Evolutionary conservation across 2,113 vertebrate species (phyloP).

Genomic region (Amia ocellicauda): DNA sequence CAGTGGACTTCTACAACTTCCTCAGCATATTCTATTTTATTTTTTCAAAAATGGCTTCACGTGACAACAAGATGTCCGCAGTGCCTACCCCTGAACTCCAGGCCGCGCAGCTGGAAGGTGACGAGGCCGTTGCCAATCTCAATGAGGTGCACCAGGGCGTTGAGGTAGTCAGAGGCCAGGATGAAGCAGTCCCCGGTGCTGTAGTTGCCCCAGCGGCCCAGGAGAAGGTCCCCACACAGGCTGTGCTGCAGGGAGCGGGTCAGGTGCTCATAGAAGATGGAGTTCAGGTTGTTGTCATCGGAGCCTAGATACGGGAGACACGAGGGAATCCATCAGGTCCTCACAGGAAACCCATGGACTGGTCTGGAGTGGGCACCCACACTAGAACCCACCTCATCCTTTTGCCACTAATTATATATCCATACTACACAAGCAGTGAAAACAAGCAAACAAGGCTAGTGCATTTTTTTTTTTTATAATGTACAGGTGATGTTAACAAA

Average conservation of each 20-base stretch:
- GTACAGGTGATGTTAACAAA: no score
- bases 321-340: not conserved
- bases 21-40: no score
- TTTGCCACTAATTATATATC: no score
- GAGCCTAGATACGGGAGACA: slow-evolving; percentile 58
- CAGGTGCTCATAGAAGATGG: slow-evolving; percentile 87
- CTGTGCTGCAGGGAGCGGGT: slow-evolving; percentile 85
- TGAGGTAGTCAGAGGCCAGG: slow-evolving; percentile 88
- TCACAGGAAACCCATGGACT: no score
- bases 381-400: no score
- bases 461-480: no score
- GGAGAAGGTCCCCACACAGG: slow-evolving; percentile 78
- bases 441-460: no score
- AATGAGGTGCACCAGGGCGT: slow-evolving; percentile 84
- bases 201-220: slow-evolving; percentile 84
- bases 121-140: slow-evolving; percentile 85
- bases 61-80: not conserved
- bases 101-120: slow-evolving; percentile 83
- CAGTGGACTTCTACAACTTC: no score
- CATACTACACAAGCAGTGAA: no score
- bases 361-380: not conserved
- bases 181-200: slow-evolving; percentile 89
- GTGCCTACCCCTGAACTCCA: slow-evolving; percentile 86
- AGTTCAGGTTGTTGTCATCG: slow-evolving; percentile 88
- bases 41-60: no score